Conservation (phyloP, 1,140 invertebrate genomes). For the Philopotamus ludificatus region DNA sequence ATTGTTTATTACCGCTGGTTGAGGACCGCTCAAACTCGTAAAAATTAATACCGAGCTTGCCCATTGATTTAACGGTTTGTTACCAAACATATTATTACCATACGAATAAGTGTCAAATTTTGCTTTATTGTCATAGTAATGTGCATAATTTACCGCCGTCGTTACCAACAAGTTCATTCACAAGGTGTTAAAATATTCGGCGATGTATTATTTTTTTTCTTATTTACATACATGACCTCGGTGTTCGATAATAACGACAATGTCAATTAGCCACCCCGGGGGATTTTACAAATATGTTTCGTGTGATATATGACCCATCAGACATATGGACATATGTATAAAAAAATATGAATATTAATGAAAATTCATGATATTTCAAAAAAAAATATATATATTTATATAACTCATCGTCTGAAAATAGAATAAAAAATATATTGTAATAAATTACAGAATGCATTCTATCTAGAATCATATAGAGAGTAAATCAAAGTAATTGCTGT, state of each 20-base stretch:
- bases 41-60: background rate
- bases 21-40: background rate
- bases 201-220: constrained; percentile 1
- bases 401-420: too few species aligned
- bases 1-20: too few species aligned
- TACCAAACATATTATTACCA: constrained; percentile 11
- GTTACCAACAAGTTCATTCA: background rate
- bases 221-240: constrained; percentile 15
- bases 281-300: constrained; percentile 10
- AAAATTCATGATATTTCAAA: too few species aligned
- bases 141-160: constrained; percentile 1
- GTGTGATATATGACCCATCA: too few species aligned
- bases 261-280: background rate
- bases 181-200: constrained; percentile 7
- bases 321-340: too few species aligned
- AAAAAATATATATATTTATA: too few species aligned
- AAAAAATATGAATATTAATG: too few species aligned
- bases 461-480: too few species aligned
- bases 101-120: constrained; percentile 20
- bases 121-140: constrained; percentile 20
- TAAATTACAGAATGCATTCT: too few species aligned
- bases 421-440: too few species aligned
- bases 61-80: constrained; percentile 12
- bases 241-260: background rate
- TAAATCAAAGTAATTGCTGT: too few species aligned